Evolutionary conservation across 2,797 vertebrate species (phyloP).

Genomic region (Cyprinodon diabolis): DNA sequence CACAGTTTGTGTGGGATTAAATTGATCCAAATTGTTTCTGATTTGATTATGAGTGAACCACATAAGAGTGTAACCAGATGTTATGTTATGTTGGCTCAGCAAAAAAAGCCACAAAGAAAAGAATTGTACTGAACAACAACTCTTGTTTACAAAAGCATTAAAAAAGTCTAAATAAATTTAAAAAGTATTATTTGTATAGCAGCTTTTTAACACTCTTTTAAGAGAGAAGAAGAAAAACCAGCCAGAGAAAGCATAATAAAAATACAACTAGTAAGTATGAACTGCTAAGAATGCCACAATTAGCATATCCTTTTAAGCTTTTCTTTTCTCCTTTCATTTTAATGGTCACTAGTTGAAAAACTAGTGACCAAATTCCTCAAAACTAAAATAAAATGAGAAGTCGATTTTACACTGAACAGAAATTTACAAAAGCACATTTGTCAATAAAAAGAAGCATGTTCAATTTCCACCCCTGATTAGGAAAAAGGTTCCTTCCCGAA

Average conservation of each 20-base stretch:
- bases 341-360: not conserved
- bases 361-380: not conserved
- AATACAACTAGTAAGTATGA: not conserved
- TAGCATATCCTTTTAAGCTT: not conserved
- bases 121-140: not conserved
- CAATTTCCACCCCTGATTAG: not conserved
- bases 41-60: slow-evolving; percentile 4
- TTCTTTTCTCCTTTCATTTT: not conserved
- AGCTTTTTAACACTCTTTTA: not conserved
- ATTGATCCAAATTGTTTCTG: slow-evolving; percentile 2
- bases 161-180: too few relatives aligned
- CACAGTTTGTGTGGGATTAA: slow-evolving; percentile 3
- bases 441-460: not conserved
- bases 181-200: not conserved
- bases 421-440: not conserved
- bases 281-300: not conserved
- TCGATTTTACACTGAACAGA: not conserved
- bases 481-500: not conserved
- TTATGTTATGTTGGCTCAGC: not conserved
- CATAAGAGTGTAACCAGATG: not conserved
- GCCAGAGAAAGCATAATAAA: not conserved
- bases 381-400: not conserved
- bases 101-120: not conserved
- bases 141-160: not conserved
- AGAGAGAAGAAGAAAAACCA: not conserved